A percentile compares a stretch with the other conserved stretches of the same genome.
Evolutionary conservation across 1,140 invertebrate species (phyloP).

Genomic region (Hylaeus anthracinus): DNA sequence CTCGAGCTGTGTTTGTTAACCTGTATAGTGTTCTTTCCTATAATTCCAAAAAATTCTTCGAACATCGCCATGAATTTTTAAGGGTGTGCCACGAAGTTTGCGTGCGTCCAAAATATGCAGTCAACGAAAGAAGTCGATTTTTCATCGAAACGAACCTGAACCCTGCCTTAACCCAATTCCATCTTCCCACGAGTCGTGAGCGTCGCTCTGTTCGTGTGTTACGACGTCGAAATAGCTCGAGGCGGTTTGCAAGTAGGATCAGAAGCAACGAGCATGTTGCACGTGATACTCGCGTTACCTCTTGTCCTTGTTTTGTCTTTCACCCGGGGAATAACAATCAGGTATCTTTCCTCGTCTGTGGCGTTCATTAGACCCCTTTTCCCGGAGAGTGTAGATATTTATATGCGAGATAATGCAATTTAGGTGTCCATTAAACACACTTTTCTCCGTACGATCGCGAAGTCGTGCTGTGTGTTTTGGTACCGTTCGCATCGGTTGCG

Average conservation of each 20-base stretch:
- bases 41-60: too few relatives aligned
- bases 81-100: too few relatives aligned
- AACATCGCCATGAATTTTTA: too few relatives aligned
- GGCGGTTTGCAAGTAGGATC: constrained; percentile 44
- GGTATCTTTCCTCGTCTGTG: constrained; percentile 19
- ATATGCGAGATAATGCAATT: constrained; percentile 28
- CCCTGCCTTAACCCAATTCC: constrained; percentile 48
- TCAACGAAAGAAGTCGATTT: too few relatives aligned
- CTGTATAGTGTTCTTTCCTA: too few relatives aligned
- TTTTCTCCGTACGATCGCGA: not conserved
- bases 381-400: constrained; percentile 4
- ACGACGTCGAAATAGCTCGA: constrained; percentile 34
- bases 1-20: too few relatives aligned
- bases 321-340: constrained; percentile 54
- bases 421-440: constrained; percentile 4
- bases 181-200: constrained; percentile 52
- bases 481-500: not conserved
- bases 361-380: constrained; percentile 32
- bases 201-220: constrained; percentile 34
- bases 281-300: constrained; percentile 62
- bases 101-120: too few relatives aligned
- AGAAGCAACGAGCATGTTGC: constrained; percentile 57
- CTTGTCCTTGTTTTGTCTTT: constrained; percentile 58
- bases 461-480: constrained; percentile 2
- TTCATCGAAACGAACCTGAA: too few relatives aligned